Evolutionary conservation across 2,113 vertebrate genomes (phyloP), one percentile per base, ranked within the genome.

Genomic region (Morone chrysops): DNA sequence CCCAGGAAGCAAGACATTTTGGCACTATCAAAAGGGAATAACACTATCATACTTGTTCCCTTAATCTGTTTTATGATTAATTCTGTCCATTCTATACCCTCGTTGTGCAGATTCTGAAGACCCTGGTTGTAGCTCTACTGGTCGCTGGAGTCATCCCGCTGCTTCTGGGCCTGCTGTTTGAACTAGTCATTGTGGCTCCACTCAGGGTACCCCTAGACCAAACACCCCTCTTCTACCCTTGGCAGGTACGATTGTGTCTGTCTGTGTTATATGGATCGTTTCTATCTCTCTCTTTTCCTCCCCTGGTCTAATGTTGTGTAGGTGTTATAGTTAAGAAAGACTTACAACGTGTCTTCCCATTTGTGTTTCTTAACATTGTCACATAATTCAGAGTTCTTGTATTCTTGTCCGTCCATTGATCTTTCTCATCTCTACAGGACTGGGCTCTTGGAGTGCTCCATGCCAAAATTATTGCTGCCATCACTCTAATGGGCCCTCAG

Each of bases 361-460:
- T 31, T 31, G 31, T 48, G 7, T 71, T 48, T n/a, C n/a, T 22
- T 25, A 14, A 22, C 2, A 1, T n/a, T 11, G 10, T 56, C 2
- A 2, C 12, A 25, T 56, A 22, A 12, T 12, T n/a, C 6, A 2
- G 25, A 17, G 6, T 57, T 72, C 13, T 74, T 43, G 22, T 17
- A 6, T 31, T 8, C 8, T 20, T 41, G 11, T 74, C 61, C 8
- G 73, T 77, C 31, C 31, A 18, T 45, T 54, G 14, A 54, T 75
- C 10, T 76, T 4, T 45, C 14, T 72, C 16, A 36, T 18, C 2
- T 53, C 41, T 73, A 8, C 75, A 99, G 98, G 98, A 99, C 90
- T 99, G 98, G 98, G 98, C 98, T 86, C 97, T 99, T 80, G 98
- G 98, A 94, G 98, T 99, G 87, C 96, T 99, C 62, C 98, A 99